These are phyloP conservation scores for Tipula unca DNA, from an alignment of 2,888 invertebrate species.

Conservation along the genomic window DNA sequence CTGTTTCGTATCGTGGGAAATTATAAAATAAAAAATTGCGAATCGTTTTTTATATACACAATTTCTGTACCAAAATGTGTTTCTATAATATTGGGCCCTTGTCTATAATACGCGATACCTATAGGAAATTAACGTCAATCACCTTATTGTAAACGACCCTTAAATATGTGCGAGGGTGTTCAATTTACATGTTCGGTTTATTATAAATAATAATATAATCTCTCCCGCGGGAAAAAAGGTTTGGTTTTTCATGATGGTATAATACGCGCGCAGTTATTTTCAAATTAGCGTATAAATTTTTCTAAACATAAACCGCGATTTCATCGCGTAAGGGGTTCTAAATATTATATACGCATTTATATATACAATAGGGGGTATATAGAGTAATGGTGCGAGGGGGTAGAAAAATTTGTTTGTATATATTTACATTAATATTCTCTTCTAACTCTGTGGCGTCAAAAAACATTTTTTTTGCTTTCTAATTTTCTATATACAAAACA, in stretches of 20 bases:
- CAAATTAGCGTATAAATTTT: constrained; percentile 4
- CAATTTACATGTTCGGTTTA: not conserved
- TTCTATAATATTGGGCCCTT: too few species aligned
- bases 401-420: not conserved
- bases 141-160: not conserved
- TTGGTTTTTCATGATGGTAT: not conserved
- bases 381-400: not conserved
- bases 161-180: not conserved
- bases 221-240: not conserved
- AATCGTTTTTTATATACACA: not conserved
- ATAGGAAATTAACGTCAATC: not conserved
- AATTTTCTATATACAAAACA: not conserved
- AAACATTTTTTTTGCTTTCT: not conserved
- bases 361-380: not conserved
- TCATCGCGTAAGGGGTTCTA: not conserved
- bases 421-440: not conserved
- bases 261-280: not conserved
- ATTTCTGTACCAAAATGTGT: not conserved
- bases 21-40: not conserved
- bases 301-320: not conserved
- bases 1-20: not conserved
- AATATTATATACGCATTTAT: not conserved
- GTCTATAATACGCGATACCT: too few species aligned
- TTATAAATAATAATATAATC: not conserved
- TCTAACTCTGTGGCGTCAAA: not conserved